Evolutionary conservation across 2,113 vertebrate genomes (phyloP), one percentile per base, ranked within the genome.

Genomic region (Tautogolabrus adspersus): DNA sequence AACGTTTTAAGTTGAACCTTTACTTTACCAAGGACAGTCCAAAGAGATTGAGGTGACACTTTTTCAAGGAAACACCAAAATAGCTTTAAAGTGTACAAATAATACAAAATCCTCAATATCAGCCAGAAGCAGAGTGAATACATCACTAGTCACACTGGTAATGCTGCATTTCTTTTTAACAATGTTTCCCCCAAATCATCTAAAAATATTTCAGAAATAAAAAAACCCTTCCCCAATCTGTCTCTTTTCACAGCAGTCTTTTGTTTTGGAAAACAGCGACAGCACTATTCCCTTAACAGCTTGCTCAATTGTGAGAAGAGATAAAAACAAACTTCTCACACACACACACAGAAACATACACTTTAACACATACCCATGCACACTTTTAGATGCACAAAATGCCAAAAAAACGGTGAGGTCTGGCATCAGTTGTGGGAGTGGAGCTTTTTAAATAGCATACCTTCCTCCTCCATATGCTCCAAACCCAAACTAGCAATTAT

Each of bases 401-500:
- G 54, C 72, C 66, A 79, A 85, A 77, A 66, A 64, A 79, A 85
- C 63, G 61, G 60, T 77, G 72, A 82, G 81, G 42, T 86, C 69
- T 90, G 83, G 75, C 85, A 87, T 79, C 34, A 34, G 23, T 62
- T 79, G 76, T 73, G 64, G 78, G 84, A 87, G 69, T 64, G 44
- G 52, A 79, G 71, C 62, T 77, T 88, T 52, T 86, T 47, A 75
- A 86, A 58, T 56, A 63, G 52, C 73, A 68, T 80, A 85, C 81
- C 63, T 79, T 82, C 73, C 26, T 19, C 42, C 26, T 70, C 52
- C 71, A 71, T 77, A 72, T 75, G 78, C 80, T 84, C 63, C 34
- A 75, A 72, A 84, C 49, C 61, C 0, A 85, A 87, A 19, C 73
- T 44, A 61, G 51, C 67, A 87, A 89, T 92, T 90, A 85, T 65